These are phyloP conservation scores for Gastrophryne carolinensis DNA, from an alignment of 2,797 vertebrate genomes.

Conservation along the genomic window DNA sequence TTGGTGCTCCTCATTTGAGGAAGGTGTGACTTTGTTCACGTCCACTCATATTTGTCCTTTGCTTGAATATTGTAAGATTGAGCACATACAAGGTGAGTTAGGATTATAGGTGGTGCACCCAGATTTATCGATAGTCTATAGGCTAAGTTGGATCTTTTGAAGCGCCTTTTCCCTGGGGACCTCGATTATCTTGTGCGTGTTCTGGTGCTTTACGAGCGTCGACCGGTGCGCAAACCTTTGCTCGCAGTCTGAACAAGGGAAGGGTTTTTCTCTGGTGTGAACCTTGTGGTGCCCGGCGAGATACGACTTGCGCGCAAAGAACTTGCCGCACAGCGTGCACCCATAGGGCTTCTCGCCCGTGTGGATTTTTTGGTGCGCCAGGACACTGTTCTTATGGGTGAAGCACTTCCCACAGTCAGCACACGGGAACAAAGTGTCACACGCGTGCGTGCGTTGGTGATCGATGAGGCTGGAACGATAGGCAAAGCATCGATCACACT, in stretches of 20 bases:
- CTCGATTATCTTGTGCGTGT: too few relatives aligned
- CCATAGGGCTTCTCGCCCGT: neutral
- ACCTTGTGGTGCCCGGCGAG: neutral
- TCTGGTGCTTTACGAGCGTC: constrained; percentile 55
- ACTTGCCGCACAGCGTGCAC: neutral
- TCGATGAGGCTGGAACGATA: neutral
- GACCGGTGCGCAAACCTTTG: constrained; percentile 14
- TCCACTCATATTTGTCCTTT: too few relatives aligned
- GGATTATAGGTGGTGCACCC: too few relatives aligned
- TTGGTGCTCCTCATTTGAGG: too few relatives aligned
- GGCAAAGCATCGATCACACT: neutral
- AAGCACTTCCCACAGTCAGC: neutral
- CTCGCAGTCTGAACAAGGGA: constrained; percentile 53
- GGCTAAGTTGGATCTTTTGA: too few relatives aligned
- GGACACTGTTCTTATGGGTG: constrained; percentile 51
- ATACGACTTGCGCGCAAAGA: neutral
- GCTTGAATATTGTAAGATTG: too few relatives aligned
- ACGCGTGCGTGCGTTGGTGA: constrained; percentile 42
- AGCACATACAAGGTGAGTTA: too few relatives aligned
- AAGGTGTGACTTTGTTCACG: too few relatives aligned
- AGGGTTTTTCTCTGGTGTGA: constrained; percentile 50
- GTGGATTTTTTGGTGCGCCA: neutral
- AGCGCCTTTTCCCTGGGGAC: constrained; percentile 55
- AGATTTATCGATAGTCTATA: too few relatives aligned
- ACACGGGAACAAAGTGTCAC: constrained; percentile 55